Base-by-base conservation (phyloP, 1,140 invertebrate species). In the Bombus confusus region DNA sequence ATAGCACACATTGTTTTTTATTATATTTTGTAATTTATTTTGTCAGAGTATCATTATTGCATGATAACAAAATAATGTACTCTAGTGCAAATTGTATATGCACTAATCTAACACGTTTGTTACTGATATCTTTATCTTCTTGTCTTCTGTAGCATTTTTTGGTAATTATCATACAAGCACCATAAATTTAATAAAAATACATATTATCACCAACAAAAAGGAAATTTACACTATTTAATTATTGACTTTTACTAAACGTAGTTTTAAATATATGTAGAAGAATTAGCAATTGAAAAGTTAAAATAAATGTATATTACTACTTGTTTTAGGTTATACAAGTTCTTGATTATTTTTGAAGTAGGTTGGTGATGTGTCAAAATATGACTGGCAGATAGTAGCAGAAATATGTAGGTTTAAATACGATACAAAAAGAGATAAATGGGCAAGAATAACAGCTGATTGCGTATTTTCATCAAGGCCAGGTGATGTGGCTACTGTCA, bases 401-500 rank as follows among this genome's bases (percentile, higher is more conserved):
- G 18, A 22, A 47, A 15, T 41, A 59, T 12, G 6, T 64, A 80
- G 22, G n/a, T 81, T 72, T 41, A 39, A 71, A 86, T 59, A 57
- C 43, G 37, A 88, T 72, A 74, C 37, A 34, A 74, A 71, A 68
- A 71, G 22, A 79, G 28, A 88, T 80, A 68, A 88, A 80, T n/a
- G 39, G 52, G 52, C n/a, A 28, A 31, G 73, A 76, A 43, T 47
- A 82, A 86, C 89, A 91, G 87, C 86, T 91, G 88, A 91, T 93
- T 90, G 80, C 75, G 80, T 91, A 85, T 88, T 93, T 90, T 88
- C 78, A 89, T 92, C 89, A 93, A 92, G 90, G 88, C 86, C 88
- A 89, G 86, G 91, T 93, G 92, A 93, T 93, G 93, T 93, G 92
- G 91, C 87, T 78, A 47, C 82, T 88, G 85, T 91, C 86, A 90